Evolutionary conservation across 2,797 vertebrate species (phyloP).

Genomic region (Hippopotamyrus pictus): DNA sequence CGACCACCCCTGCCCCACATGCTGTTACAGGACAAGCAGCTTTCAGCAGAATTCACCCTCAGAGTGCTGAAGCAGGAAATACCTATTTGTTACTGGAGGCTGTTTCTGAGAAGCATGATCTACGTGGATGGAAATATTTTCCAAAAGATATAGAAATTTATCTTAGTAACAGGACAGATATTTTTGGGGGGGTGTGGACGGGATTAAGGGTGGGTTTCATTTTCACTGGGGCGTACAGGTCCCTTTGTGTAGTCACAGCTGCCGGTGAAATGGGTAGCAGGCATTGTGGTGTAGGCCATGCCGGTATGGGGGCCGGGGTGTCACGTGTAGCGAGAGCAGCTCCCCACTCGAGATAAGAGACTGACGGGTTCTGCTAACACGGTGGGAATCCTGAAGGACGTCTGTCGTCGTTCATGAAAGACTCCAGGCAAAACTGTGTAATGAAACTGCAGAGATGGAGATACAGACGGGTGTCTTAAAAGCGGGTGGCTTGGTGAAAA

Average conservation of each 20-base stretch:
- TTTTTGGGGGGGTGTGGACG: neutral
- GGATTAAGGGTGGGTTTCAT: neutral
- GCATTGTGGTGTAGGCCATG: neutral
- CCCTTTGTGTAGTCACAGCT: neutral
- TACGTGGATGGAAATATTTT: conserved; percentile 4
- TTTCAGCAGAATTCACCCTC: conserved; percentile 14
- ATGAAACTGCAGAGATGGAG: neutral
- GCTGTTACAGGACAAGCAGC: neutral
- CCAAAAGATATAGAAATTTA: neutral
- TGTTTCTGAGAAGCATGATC: neutral
- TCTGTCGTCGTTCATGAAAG: neutral
- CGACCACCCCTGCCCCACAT: neutral
- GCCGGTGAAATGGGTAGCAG: neutral
- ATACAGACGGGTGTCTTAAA: neutral
- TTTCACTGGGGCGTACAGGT: neutral
- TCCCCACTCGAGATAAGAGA: neutral
- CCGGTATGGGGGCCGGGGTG: too few species aligned
- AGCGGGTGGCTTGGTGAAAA: neutral
- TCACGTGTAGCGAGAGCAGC: neutral
- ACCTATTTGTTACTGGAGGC: neutral
- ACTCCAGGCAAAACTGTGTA: neutral
- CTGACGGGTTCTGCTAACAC: neutral
- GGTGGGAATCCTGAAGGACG: neutral
- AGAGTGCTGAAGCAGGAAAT: conserved; percentile 18
- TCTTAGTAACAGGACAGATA: neutral